phyloP scores from a whole-genome alignment of 2,888 invertebrate species.

The Diadromus collaris region DNA sequence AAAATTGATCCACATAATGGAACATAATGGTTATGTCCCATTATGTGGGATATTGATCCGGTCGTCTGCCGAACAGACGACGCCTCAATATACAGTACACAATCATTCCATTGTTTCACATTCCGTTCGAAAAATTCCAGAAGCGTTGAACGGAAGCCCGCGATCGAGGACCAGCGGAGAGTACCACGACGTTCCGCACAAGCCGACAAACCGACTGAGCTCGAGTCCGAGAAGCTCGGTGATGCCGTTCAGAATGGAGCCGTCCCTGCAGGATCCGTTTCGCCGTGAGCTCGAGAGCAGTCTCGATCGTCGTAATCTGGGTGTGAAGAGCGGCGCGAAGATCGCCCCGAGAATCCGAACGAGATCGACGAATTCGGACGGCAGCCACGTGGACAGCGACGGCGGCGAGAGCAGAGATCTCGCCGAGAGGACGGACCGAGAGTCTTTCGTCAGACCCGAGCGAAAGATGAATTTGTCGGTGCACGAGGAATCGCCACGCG shows the following conservation, averaged over 20 bases:
- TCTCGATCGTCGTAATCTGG: conserved; percentile 60
- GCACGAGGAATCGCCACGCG: conserved; percentile 50
- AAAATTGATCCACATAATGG: too few species aligned
- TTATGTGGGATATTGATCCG: too few species aligned
- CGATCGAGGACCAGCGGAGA: conserved; percentile 50
- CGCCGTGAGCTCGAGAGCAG: conserved; percentile 70
- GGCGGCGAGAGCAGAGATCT: conserved; percentile 38
- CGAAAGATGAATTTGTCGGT: conserved; percentile 51
- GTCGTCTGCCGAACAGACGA: too few species aligned
- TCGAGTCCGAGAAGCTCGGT: conserved; percentile 67
- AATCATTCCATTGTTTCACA: background rate
- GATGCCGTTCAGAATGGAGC: conserved; percentile 60
- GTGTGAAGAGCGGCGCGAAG: conserved; percentile 21
- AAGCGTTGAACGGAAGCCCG: conserved; percentile 39
- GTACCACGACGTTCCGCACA: conserved; percentile 35
- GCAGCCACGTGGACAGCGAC: conserved; percentile 61
- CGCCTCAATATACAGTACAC: too few species aligned
- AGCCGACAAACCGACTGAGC: conserved; percentile 60
- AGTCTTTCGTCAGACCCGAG: conserved; percentile 23
- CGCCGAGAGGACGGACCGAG: conserved; percentile 37
- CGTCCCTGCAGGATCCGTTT: conserved; percentile 69
- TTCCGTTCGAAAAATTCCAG: conserved; percentile 35
- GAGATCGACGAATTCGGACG: conserved; percentile 61
- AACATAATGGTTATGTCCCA: too few species aligned
- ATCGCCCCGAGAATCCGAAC: conserved; percentile 49